A percentile compares a stretch with the other conserved stretches of the same genome.
Conservation (phyloP, 1,140 invertebrate species). For the Bombus terrestris region DNA sequence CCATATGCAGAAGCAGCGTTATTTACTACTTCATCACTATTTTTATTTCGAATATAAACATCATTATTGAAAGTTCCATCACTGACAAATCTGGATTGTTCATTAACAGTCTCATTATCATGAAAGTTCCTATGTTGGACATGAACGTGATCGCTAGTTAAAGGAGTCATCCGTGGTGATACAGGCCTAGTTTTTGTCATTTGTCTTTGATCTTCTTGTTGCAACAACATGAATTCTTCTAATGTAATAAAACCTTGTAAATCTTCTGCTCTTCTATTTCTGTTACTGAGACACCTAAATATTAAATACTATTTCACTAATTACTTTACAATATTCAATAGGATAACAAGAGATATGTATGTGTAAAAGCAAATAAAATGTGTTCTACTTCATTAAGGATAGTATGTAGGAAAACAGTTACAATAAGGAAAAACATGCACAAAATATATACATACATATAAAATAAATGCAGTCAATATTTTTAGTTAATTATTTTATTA, state of each 20-base stretch:
- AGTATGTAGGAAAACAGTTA: background rate
- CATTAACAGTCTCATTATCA: conserved; percentile 44
- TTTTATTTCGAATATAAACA: conserved; percentile 64
- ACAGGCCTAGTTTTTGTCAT: conserved; percentile 51
- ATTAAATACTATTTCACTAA: conserved; percentile 7
- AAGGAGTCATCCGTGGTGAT: conserved; percentile 62
- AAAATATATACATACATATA: conserved; percentile 31
- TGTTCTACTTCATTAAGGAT: conserved; percentile 5
- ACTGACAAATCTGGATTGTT: conserved; percentile 32
- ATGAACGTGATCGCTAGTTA: conserved; percentile 74
- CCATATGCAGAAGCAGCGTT: conserved; percentile 19
- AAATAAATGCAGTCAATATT: conserved; percentile 41
- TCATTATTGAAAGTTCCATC: conserved; percentile 61
- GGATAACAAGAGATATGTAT: background rate
- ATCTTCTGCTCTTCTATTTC: conserved; percentile 74
- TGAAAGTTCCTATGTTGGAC: conserved; percentile 70
- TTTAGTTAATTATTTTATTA: conserved; percentile 38
- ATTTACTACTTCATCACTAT: conserved; percentile 61
- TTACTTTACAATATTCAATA: conserved; percentile 3
- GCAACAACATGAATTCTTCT: conserved; percentile 89
- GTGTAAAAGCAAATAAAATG: background rate
- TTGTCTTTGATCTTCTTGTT: conserved; percentile 85
- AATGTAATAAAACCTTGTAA: conserved; percentile 85
- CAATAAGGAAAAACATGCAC: conserved; percentile 38
- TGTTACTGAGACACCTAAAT: conserved; percentile 42